Evolutionary conservation across 2,113 vertebrate species (phyloP).

Genomic region (Myotis lucifugus): DNA sequence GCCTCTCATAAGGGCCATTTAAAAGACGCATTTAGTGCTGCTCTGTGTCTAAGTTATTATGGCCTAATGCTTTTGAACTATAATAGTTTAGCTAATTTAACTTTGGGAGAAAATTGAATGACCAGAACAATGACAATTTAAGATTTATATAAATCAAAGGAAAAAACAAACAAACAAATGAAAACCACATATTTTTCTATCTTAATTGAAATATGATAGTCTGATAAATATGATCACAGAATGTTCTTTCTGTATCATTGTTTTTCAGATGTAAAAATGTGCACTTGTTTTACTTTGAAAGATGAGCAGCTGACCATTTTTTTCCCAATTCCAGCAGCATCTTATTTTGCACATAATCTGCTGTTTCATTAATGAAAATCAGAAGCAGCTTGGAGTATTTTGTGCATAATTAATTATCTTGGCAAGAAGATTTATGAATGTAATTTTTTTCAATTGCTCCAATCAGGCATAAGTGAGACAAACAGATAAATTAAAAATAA

Average conservation of each 20-base stretch:
- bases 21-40: slow-evolving; percentile 16
- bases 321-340: slow-evolving; percentile 33
- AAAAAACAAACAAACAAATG: slow-evolving; percentile 13
- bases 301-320: slow-evolving; percentile 52
- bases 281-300: slow-evolving; percentile 54
- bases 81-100: slow-evolving; percentile 19
- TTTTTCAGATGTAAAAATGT: slow-evolving; percentile 59
- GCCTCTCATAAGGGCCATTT: background rate
- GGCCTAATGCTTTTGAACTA: slow-evolving; percentile 22
- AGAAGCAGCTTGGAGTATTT: slow-evolving; percentile 77
- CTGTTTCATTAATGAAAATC: slow-evolving; percentile 80
- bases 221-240: slow-evolving; percentile 21
- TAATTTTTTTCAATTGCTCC: slow-evolving; percentile 78
- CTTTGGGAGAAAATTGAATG: slow-evolving; percentile 56
- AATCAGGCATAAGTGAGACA: slow-evolving; percentile 72
- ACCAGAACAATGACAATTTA: background rate
- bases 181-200: slow-evolving; percentile 41
- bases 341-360: slow-evolving; percentile 70
- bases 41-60: slow-evolving; percentile 15
- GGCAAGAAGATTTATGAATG: slow-evolving; percentile 79
- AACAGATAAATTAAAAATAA: slow-evolving; percentile 79
- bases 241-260: slow-evolving; percentile 50
- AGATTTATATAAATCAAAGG: background rate
- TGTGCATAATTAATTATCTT: slow-evolving; percentile 77
- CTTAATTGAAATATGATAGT: slow-evolving; percentile 48